Percentiles rank a stretch among this genome's conserved stretches.
Conservation (phyloP, 2,888 invertebrate species). For the Diachrysia chrysitis region DNA sequence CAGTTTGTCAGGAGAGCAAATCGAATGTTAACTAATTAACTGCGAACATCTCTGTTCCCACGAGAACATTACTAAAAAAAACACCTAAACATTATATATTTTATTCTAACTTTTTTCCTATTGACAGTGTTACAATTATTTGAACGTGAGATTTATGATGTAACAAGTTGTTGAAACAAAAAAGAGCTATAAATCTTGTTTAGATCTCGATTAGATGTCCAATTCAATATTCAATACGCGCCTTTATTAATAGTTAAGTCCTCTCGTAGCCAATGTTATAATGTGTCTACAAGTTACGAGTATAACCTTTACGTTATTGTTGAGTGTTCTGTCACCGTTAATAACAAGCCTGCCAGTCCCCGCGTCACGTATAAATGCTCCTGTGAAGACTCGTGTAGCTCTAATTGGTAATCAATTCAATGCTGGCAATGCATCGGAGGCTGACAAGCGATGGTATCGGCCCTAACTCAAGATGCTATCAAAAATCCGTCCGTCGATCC, state of each 20-base stretch:
- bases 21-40: constrained; percentile 59
- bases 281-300: not conserved
- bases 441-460: constrained; percentile 71
- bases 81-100: constrained; percentile 40
- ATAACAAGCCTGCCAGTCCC: constrained; percentile 20
- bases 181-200: constrained; percentile 11
- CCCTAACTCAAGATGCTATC: constrained; percentile 73
- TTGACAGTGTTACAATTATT: constrained; percentile 44
- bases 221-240: not conserved
- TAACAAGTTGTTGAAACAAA: constrained; percentile 38
- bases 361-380: constrained; percentile 58
- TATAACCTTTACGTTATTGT: constrained; percentile 9
- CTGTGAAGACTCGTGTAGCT: constrained; percentile 66
- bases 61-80: constrained; percentile 36
- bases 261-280: not conserved
- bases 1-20: constrained; percentile 58
- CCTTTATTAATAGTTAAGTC: not conserved
- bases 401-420: constrained; percentile 79
- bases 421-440: constrained; percentile 70
- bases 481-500: constrained; percentile 63
- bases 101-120: constrained; percentile 29
- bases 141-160: constrained; percentile 49
- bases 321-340: constrained; percentile 24
- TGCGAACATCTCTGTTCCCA: constrained; percentile 54
- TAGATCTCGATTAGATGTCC: constrained; percentile 2